Percentiles rank a stretch among this genome's conserved stretches.
These are phyloP conservation scores for Euzetes globulus DNA, from an alignment of 2,888 invertebrate species.

Conservation along the genomic window DNA sequence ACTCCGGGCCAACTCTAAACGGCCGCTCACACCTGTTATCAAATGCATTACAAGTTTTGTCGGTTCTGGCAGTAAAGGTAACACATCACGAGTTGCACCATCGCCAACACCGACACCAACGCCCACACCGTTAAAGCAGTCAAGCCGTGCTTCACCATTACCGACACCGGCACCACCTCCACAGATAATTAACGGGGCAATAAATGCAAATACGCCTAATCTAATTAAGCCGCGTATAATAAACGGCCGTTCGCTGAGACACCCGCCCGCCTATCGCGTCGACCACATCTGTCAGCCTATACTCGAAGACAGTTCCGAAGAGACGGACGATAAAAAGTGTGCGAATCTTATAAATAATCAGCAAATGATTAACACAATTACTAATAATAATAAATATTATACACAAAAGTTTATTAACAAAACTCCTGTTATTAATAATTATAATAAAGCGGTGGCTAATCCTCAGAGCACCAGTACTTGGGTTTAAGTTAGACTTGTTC, in stretches of 20 bases:
- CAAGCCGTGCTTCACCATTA: slow-evolving; percentile 48
- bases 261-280: slow-evolving; percentile 25
- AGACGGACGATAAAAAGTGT: slow-evolving; percentile 36
- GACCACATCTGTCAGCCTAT: slow-evolving; percentile 39
- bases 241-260: neutral
- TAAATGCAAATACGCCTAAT: slow-evolving; percentile 1
- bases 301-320: slow-evolving; percentile 39
- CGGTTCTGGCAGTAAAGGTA: slow-evolving; percentile 37
- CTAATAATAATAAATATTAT: neutral
- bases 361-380: neutral
- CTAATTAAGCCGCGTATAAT: slow-evolving; percentile 12
- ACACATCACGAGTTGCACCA: slow-evolving; percentile 55
- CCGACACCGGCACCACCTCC: neutral
- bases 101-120: slow-evolving; percentile 31
- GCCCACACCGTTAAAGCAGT: slow-evolving; percentile 44
- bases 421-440: neutral
- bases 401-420: neutral
- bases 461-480: slow-evolving; percentile 39
- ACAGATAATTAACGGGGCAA: slow-evolving; percentile 2
- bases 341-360: neutral
- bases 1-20: slow-evolving; percentile 36
- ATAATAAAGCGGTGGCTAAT: neutral
- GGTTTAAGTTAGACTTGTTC: slow-evolving; percentile 34
- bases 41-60: slow-evolving; percentile 22
- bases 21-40: slow-evolving; percentile 36